Percentiles rank a stretch among this genome's conserved stretches.
phyloP scores from a whole-genome alignment of 1,140 invertebrate species.

The Harlomillsia oculata region DNA sequence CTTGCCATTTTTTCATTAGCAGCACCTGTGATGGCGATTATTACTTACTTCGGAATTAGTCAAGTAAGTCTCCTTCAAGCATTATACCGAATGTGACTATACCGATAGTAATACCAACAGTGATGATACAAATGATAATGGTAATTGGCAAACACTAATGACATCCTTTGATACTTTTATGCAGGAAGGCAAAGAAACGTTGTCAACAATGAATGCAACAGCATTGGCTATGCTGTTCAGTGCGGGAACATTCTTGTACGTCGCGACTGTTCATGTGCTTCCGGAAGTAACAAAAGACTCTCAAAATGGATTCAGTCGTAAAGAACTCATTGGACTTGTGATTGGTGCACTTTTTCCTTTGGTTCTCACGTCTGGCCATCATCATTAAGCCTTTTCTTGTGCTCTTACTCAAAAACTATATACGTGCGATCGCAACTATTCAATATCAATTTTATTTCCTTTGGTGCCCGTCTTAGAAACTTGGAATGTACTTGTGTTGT shows the following conservation, averaged over 20 bases:
- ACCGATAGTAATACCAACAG: too few relatives aligned
- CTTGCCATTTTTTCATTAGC: constrained; percentile 87
- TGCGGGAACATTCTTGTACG: constrained; percentile 96
- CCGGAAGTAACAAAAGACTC: constrained; percentile 50
- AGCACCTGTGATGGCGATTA: constrained; percentile 76
- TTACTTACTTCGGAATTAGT: constrained; percentile 89
- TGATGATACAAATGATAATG: background rate
- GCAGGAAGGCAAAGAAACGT: constrained; percentile 54
- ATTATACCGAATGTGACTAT: too few relatives aligned
- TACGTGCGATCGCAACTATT: too few relatives aligned
- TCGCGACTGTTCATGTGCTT: constrained; percentile 94
- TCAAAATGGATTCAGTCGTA: constrained; percentile 54
- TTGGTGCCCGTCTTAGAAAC: too few relatives aligned
- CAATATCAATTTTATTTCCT: too few relatives aligned
- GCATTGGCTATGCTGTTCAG: constrained; percentile 97
- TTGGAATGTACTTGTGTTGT: too few relatives aligned
- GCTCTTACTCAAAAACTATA: too few relatives aligned
- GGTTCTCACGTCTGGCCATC: constrained; percentile 79
- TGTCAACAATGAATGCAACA: constrained; percentile 80
- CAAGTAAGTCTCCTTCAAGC: constrained; percentile 52
- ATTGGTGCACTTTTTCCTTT: constrained; percentile 75
- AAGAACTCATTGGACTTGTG: constrained; percentile 73
- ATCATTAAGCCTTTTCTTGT: constrained; percentile 61
- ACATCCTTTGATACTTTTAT: constrained; percentile 17
- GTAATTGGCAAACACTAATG: background rate